Percentiles rank a stretch among this genome's conserved stretches.
These are phyloP conservation scores for Rhinichthys klamathensis DNA, from an alignment of 2,113 vertebrate genomes.

Conservation along the genomic window DNA sequence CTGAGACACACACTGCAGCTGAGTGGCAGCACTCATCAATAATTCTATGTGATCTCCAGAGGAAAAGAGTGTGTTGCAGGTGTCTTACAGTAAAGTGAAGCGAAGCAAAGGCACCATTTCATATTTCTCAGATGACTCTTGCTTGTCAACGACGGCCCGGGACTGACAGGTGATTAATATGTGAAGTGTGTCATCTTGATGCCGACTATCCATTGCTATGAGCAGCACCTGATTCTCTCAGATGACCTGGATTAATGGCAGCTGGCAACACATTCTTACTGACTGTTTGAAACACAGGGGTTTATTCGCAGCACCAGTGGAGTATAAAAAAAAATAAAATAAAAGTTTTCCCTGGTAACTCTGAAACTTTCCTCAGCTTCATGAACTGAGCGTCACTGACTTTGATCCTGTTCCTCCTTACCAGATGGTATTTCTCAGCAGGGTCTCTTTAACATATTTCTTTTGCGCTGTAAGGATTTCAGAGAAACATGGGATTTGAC, in stretches of 20 bases:
- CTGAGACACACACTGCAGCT: conserved; percentile 51
- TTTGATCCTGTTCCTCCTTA: conserved; percentile 49
- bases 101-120: conserved; percentile 38
- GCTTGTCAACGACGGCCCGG: conserved; percentile 42
- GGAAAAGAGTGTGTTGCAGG: conserved; percentile 53
- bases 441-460: conserved; percentile 56
- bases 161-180: conserved; percentile 41
- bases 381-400: conserved; percentile 42
- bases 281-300: background rate
- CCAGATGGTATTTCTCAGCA: conserved; percentile 55
- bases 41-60: conserved; percentile 64
- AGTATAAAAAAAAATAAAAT: background rate
- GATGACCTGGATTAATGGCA: conserved; percentile 40
- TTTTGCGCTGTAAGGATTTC: conserved; percentile 53
- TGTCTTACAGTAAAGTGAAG: conserved; percentile 57
- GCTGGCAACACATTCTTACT: conserved; percentile 26
- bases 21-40: conserved; percentile 65
- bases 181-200: conserved; percentile 44
- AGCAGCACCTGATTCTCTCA: conserved; percentile 17
- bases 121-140: conserved; percentile 45
- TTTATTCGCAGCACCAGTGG: conserved; percentile 17
- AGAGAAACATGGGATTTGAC: conserved; percentile 45
- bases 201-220: conserved; percentile 27
- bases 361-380: conserved; percentile 40
- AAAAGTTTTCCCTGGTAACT: background rate